A percentile compares a stretch with the other conserved stretches of the same genome.
Evolutionary conservation across 2,797 vertebrate genomes (phyloP).

Genomic region (Xiphophorus birchmanni): DNA sequence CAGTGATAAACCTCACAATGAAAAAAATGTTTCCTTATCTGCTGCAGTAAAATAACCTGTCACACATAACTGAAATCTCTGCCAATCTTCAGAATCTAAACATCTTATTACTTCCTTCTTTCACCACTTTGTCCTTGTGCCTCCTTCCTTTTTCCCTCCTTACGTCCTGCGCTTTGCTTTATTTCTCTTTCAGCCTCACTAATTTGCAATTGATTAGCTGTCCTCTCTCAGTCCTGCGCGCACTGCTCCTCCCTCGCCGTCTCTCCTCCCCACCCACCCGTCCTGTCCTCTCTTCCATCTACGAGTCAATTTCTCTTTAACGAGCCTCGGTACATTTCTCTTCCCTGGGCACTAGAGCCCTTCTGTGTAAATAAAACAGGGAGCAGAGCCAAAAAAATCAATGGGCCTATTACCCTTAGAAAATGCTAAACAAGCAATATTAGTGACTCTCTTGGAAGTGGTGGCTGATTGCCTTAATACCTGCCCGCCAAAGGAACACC

Average conservation of each 20-base stretch:
- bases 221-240: constrained; percentile 62
- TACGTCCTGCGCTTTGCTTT: constrained; percentile 55
- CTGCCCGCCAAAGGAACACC: constrained; percentile 11
- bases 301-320: constrained; percentile 96
- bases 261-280: constrained; percentile 11
- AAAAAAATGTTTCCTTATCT: constrained; percentile 35
- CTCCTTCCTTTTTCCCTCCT: constrained; percentile 29
- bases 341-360: constrained; percentile 83
- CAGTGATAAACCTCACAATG: constrained; percentile 37
- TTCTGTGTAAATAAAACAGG: constrained; percentile 90
- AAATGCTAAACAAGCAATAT: constrained; percentile 99
- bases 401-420: constrained; percentile 96
- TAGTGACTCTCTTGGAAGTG: constrained; percentile 91
- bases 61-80: constrained; percentile 55
- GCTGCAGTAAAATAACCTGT: constrained; percentile 63
- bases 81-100: constrained; percentile 64
- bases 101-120: constrained; percentile 68
- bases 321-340: constrained; percentile 78
- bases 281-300: constrained; percentile 59
- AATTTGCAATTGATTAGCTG: constrained; percentile 81
- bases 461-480: constrained; percentile 76
- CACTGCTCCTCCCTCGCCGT: constrained; percentile 26
- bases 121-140: constrained; percentile 51
- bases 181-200: constrained; percentile 71
- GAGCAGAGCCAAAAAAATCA: constrained; percentile 88